Base-by-base conservation (phyloP, 2,888 invertebrate genomes). In the Drosophila planitibia region DNA sequence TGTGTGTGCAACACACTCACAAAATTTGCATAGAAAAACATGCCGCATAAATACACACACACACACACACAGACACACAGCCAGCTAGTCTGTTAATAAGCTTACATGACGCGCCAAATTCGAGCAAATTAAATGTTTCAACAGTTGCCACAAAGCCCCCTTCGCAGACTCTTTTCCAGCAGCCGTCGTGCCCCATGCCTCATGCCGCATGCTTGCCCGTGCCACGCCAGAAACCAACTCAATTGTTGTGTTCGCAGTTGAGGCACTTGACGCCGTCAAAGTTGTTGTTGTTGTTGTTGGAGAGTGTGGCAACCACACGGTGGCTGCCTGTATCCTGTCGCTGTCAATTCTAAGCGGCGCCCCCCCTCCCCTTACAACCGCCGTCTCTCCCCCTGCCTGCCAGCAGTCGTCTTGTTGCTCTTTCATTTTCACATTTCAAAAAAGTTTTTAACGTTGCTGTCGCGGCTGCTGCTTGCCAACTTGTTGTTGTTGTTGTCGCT, bases 371-470 rank as follows among this genome's bases (percentile, higher is more conserved):
- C 4, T 4, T 14, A 39, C 22, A 22, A 14, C 53, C 6, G 22
- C 28, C 41, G 0, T 16, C 47, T 32, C 16, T 1, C n/a, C n/a
- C 22, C 47, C 16, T 1, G 53, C 22, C 25, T 4, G 47, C 6
- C 16, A 47, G 2, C 51, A 10, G 25, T 67, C 52, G 58, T 67
- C 81, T 78, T 90, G 85, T 86, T 86, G 89, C 89, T 91, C 85
- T 88, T 91, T 91, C 91, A 91, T 91, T 91, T 85, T 91, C 90
- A 69, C 91, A 91, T 91, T 91, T 81, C 74, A 83, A 83, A 86
- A 75, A 76, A 76, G 68, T 87, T 89, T 82, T 74, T 76, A 47
- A 16, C 28, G 74, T 70, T 64, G 81, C 68, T 74, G 76, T 70
- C 70, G 78, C 60, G 64, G 58, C 71, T 63, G 58, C 54, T 65